These are phyloP conservation scores for Malurus elegans DNA, from an alignment of 2,113 vertebrate genomes.

Conservation along the genomic window DNA sequence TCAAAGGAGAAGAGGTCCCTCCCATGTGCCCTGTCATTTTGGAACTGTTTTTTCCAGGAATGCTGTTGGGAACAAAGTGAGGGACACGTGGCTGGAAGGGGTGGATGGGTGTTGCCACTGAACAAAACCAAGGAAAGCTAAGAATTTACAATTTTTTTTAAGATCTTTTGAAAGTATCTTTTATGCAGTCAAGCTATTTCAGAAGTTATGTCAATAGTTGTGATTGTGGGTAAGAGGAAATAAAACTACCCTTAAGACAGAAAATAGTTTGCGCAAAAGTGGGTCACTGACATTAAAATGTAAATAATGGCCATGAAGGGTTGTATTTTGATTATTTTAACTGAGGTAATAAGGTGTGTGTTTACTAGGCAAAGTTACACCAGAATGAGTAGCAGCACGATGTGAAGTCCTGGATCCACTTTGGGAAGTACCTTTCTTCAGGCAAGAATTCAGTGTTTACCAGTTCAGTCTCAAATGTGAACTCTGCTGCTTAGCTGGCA, in stretches of 20 bases:
- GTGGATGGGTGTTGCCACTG: neutral
- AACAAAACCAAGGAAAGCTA: neutral
- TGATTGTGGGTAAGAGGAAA: neutral
- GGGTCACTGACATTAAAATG: neutral
- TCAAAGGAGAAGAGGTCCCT: neutral
- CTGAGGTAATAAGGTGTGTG: neutral
- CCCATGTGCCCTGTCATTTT: neutral
- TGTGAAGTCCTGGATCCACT: neutral
- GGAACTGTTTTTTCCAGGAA: neutral
- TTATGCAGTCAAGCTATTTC: neutral
- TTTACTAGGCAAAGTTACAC: neutral
- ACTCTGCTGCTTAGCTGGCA: slow-evolving; percentile 64
- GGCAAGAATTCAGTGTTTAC: slow-evolving; percentile 44
- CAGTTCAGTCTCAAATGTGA: slow-evolving; percentile 51
- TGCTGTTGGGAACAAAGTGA: neutral
- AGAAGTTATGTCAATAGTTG: neutral
- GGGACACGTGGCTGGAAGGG: neutral
- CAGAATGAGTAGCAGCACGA: neutral
- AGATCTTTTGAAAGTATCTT: neutral
- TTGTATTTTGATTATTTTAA: neutral
- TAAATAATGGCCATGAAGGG: neutral
- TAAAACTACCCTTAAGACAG: neutral
- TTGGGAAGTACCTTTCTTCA: slow-evolving; percentile 50
- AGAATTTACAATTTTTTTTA: neutral
- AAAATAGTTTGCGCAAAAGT: neutral